Conservation (phyloP, 2,888 invertebrate species). For the Elysia crispata region DNA sequence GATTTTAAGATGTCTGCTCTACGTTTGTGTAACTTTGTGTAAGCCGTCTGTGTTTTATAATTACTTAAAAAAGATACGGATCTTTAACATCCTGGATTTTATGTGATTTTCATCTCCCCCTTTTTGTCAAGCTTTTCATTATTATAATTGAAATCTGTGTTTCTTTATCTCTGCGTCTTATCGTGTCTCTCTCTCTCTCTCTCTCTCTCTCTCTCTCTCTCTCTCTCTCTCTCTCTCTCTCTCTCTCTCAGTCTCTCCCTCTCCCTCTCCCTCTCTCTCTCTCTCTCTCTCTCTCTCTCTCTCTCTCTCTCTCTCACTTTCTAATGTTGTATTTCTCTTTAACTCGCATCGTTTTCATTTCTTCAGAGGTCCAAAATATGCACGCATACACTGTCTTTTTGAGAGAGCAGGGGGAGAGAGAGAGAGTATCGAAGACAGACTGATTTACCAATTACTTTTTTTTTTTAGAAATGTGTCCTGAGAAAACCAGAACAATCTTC, state of each 20-base stretch:
- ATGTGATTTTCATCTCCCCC: too few relatives aligned
- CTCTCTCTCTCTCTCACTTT: neutral
- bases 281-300: conserved; percentile 5
- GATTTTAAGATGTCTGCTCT: too few relatives aligned
- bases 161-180: neutral
- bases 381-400: too few relatives aligned
- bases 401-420: too few relatives aligned
- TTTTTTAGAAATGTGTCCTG: too few relatives aligned
- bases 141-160: too few relatives aligned
- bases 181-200: neutral
- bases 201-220: neutral
- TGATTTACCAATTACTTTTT: too few relatives aligned
- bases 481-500: too few relatives aligned
- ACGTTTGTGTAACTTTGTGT: neutral
- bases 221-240: neutral
- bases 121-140: too few relatives aligned
- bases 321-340: neutral
- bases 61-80: neutral
- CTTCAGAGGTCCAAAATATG: too few relatives aligned
- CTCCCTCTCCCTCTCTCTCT: conserved; percentile 1
- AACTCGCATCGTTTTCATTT: neutral
- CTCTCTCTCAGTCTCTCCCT: neutral
- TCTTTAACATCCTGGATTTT: neutral
- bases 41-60: too few relatives aligned
- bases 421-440: too few relatives aligned